Percentiles rank a stretch among this genome's conserved stretches.
These are phyloP conservation scores for Zaprionus gabonicus DNA, from an alignment of 1,140 invertebrate species.

Conservation along the genomic window DNA sequence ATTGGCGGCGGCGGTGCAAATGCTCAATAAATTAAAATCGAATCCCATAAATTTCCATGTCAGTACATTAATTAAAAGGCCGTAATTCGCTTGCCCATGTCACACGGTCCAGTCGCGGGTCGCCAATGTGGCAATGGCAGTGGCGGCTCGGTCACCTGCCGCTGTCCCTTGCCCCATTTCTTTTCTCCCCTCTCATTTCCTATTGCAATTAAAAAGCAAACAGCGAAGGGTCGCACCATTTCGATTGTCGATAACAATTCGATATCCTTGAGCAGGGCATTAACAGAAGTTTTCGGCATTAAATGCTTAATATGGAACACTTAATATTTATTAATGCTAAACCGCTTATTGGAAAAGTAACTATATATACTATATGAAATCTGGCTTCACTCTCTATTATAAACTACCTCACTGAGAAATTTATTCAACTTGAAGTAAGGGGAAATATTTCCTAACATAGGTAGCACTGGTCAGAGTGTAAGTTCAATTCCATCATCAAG, in stretches of 20 bases:
- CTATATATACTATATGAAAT: too few relatives aligned
- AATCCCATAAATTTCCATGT: slow-evolving; percentile 82
- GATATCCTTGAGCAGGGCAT: neutral
- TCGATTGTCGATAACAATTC: neutral
- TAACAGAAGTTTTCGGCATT: neutral
- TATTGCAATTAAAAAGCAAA: neutral
- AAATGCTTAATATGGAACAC: too few relatives aligned
- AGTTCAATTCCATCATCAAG: too few relatives aligned
- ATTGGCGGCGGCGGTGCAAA: slow-evolving; percentile 49
- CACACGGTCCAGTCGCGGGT: slow-evolving; percentile 45
- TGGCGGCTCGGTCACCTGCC: slow-evolving; percentile 10
- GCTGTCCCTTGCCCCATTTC: neutral
- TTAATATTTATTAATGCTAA: neutral
- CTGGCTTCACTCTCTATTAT: too few relatives aligned
- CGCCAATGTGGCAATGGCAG: slow-evolving; percentile 9
- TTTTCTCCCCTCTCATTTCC: neutral
- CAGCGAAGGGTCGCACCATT: neutral
- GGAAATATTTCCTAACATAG: too few relatives aligned
- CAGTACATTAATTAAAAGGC: slow-evolving; percentile 83
- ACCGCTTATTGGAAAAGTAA: too few relatives aligned
- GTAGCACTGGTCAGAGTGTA: too few relatives aligned
- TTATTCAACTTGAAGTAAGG: too few relatives aligned
- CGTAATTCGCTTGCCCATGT: slow-evolving; percentile 72
- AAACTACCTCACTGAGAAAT: too few relatives aligned
- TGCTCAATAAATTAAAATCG: slow-evolving; percentile 82